These are phyloP conservation scores for Bombylius major DNA, from an alignment of 2,888 invertebrate genomes.

Conservation along the genomic window DNA sequence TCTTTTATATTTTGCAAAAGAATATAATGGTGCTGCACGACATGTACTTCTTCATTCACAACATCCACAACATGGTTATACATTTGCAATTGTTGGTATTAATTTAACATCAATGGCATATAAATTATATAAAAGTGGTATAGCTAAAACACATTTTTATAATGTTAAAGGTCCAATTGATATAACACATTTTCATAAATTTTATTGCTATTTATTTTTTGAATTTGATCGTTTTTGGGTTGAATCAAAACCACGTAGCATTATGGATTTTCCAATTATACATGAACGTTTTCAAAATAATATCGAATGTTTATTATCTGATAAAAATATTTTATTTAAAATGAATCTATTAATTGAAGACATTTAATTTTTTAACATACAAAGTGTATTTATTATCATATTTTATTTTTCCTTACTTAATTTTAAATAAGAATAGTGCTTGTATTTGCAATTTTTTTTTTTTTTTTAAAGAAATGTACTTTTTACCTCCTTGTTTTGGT, in stretches of 20 bases:
- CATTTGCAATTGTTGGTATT: constrained; percentile 85
- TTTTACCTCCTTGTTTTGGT: too few species aligned
- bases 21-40: constrained; percentile 64
- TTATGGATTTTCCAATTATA: constrained; percentile 91
- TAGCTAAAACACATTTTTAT: constrained; percentile 83
- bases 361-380: constrained; percentile 32
- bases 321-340: constrained; percentile 59
- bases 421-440: too few species aligned
- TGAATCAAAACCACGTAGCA: constrained; percentile 75
- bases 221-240: constrained; percentile 95
- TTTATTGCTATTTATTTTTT: constrained; percentile 87
- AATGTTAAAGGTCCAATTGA: constrained; percentile 59
- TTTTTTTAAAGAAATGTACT: too few species aligned
- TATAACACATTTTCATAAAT: constrained; percentile 72
- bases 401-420: too few species aligned
- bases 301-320: constrained; percentile 52
- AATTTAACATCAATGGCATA: constrained; percentile 88
- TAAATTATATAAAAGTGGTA: constrained; percentile 63
- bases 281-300: constrained; percentile 72
- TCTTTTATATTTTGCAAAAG: constrained; percentile 71
- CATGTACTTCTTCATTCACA: constrained; percentile 77
- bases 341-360: constrained; percentile 69
- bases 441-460: too few species aligned
- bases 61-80: constrained; percentile 82
- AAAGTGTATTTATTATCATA: too few species aligned